These are phyloP conservation scores for Semotilus atromaculatus DNA, from an alignment of 2,797 vertebrate species.

Conservation along the genomic window DNA sequence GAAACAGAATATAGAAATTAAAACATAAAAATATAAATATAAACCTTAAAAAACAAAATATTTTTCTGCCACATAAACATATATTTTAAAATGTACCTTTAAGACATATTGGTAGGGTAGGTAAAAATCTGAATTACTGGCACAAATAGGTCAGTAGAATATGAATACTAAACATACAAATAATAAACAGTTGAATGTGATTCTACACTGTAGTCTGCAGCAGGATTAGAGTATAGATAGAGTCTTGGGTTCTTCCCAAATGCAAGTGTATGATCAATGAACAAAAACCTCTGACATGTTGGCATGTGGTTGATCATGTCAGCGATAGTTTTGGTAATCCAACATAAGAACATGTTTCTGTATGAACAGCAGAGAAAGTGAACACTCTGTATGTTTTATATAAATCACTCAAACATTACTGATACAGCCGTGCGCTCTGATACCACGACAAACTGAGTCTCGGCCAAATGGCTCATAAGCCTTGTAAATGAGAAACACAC, in stretches of 20 bases:
- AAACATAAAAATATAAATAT: not conserved
- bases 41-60: not conserved
- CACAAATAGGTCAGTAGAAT: not conserved
- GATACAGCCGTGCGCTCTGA: slow-evolving; percentile 1
- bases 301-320: slow-evolving; percentile 26
- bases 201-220: not conserved
- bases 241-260: not conserved
- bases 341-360: slow-evolving; percentile 34
- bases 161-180: slow-evolving; percentile 1
- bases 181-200: too few relatives aligned
- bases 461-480: slow-evolving; percentile 36
- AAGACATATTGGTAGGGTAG: not conserved
- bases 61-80: not conserved
- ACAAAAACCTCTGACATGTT: slow-evolving; percentile 34
- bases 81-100: not conserved
- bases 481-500: slow-evolving; percentile 51
- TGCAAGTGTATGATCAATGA: not conserved
- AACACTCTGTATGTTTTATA: slow-evolving; percentile 24
- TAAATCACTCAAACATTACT: slow-evolving; percentile 28
- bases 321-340: slow-evolving; percentile 27
- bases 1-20: not conserved
- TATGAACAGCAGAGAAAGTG: slow-evolving; percentile 3
- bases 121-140: too few relatives aligned
- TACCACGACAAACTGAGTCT: not conserved
- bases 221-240: not conserved